Evolutionary conservation across 2,113 vertebrate genomes (phyloP).

Genomic region (Cyrtonyx montezumae): DNA sequence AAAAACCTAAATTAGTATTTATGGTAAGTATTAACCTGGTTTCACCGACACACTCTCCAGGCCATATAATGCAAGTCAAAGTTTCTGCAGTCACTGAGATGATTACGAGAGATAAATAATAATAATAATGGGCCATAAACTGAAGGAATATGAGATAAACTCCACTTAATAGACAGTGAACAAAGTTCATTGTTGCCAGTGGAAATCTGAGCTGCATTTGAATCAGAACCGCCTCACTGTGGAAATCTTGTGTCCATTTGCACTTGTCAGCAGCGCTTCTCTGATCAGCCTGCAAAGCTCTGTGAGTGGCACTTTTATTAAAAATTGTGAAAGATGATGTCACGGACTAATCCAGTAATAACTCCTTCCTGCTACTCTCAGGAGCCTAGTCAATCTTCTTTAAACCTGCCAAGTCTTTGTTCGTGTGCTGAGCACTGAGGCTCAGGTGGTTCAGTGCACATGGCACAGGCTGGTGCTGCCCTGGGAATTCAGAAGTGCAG

Average conservation of each 20-base stretch:
- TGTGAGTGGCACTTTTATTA: not conserved
- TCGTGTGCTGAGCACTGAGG: not conserved
- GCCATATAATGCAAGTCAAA: not conserved
- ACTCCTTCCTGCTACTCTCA: not conserved
- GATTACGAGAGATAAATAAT: not conserved
- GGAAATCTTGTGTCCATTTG: not conserved
- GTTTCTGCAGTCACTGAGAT: not conserved
- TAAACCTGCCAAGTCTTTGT: not conserved
- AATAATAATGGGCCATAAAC: slow-evolving; percentile 28
- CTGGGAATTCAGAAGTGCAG: not conserved
- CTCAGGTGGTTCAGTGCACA: not conserved
- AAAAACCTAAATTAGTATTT: not conserved
- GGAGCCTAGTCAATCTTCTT: not conserved
- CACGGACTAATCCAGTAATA: not conserved
- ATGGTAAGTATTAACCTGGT: not conserved
- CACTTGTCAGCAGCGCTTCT: not conserved
- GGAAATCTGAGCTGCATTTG: not conserved
- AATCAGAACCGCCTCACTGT: not conserved
- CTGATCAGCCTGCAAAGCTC: not conserved
- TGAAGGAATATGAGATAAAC: not conserved
- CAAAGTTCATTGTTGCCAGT: not conserved
- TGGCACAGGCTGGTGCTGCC: not conserved
- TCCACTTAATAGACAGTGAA: not conserved
- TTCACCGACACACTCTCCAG: not conserved
- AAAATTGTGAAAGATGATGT: not conserved